phyloP scores from a whole-genome alignment of 2,888 invertebrate species.

The Lagria hirta region DNA sequence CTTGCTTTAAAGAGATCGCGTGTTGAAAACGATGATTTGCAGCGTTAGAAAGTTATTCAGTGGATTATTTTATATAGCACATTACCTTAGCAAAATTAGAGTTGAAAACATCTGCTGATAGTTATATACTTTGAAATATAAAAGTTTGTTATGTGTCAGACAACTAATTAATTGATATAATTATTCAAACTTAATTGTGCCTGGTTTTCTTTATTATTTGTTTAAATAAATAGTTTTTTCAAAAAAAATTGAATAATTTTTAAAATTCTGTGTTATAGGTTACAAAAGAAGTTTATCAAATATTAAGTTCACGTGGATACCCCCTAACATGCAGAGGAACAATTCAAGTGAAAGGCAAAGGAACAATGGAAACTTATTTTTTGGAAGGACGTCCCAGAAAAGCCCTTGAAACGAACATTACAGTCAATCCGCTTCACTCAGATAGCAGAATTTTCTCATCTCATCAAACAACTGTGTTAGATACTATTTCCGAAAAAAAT shows the following conservation, averaged over 20 bases:
- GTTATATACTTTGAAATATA: no score
- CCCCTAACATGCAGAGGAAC: conserved; percentile 81
- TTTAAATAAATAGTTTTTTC: conserved; percentile 4
- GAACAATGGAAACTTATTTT: conserved; percentile 91
- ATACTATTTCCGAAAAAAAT: conserved; percentile 43
- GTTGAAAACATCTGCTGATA: no score
- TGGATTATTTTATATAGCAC: no score
- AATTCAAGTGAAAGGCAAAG: conserved; percentile 92
- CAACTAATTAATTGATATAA: no score
- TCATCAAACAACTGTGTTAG: conserved; percentile 37
- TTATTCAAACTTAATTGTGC: background rate
- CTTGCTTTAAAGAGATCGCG: no score
- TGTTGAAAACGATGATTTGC: no score
- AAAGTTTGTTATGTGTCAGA: no score
- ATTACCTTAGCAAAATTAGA: no score
- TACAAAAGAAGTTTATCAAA: conserved; percentile 84
- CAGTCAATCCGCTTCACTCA: conserved; percentile 47
- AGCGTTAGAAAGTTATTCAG: no score
- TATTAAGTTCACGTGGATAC: conserved; percentile 76
- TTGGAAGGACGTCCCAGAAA: conserved; percentile 54
- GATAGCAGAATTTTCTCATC: conserved; percentile 29
- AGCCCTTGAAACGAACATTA: conserved; percentile 46
- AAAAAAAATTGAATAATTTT: conserved; percentile 16
- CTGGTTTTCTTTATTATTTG: conserved; percentile 1
- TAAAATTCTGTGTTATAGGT: no score